Conservation (phyloP, 1,140 invertebrate species). For the Mactra quadrangularis region DNA sequence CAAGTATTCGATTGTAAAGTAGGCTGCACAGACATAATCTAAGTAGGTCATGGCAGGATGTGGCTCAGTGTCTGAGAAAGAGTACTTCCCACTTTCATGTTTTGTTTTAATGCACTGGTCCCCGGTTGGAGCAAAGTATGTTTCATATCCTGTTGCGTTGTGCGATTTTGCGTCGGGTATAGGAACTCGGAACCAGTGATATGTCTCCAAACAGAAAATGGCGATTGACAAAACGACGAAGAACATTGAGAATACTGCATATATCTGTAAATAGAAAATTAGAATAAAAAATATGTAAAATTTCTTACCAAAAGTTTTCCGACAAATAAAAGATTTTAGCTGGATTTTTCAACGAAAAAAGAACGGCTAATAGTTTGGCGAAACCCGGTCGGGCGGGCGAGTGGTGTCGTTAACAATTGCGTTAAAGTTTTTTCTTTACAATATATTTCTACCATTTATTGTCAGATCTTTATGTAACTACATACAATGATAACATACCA, state of each 20-base stretch:
- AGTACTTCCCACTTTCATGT: slow-evolving; percentile 31
- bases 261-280: slow-evolving; percentile 70
- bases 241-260: slow-evolving; percentile 80
- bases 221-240: slow-evolving; percentile 81
- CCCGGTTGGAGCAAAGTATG: slow-evolving; percentile 50
- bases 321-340: too few relatives aligned
- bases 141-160: slow-evolving; percentile 52
- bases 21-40: slow-evolving; percentile 79
- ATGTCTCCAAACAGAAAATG: slow-evolving; percentile 81
- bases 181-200: slow-evolving; percentile 75
- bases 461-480: too few relatives aligned
- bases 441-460: too few relatives aligned
- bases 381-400: too few relatives aligned
- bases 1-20: slow-evolving; percentile 78
- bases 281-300: too few relatives aligned
- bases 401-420: too few relatives aligned
- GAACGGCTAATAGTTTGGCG: too few relatives aligned
- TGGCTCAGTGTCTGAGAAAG: slow-evolving; percentile 70
- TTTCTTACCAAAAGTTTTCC: too few relatives aligned
- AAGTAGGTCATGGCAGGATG: slow-evolving; percentile 76
- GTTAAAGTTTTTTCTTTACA: too few relatives aligned
- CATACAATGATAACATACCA: too few relatives aligned
- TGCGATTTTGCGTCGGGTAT: slow-evolving; percentile 61
- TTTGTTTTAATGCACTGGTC: slow-evolving; percentile 72
- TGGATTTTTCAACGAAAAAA: too few relatives aligned